Evolutionary conservation across 2,797 vertebrate species (phyloP), one percentile per base, ranked within the genome.

Genomic region (Xyrichtys novacula): DNA sequence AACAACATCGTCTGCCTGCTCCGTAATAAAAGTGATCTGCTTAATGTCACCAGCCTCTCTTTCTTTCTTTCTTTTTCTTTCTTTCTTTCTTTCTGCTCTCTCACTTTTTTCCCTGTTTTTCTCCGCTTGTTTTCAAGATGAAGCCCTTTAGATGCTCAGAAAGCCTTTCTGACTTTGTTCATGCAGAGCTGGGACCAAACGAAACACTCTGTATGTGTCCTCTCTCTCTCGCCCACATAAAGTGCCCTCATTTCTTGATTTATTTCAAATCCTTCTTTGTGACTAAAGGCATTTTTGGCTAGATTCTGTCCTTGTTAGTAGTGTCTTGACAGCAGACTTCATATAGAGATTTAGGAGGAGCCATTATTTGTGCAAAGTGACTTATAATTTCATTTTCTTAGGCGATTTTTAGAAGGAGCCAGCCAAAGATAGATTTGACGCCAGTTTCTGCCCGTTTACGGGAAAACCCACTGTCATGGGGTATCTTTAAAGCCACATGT

Each of bases 1-100:
- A 93, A 90, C 89, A 94, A 91, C 93, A 89, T 88, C 92, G 91
- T 93, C 91, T 94, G 90, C 90, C 85, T 91, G 87, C 84, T 71
- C 90, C 81, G 63, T 94, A 91, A 94, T 95, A 94, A 94, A 90
- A 89, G 88, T 79, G 93, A 89, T 95, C 95, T 96, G 94, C 82
- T 95, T 96, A 94, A 90, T 95, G 92, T 96, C 95, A 95, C 85
- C 79, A 86, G 89, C 87, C 91, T 89, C 90, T 94, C 74, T 77
- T 73, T 81, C 58, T 76, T 58, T 53, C 61, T 64, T 90, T 94
- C 74, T 76, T 73, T 81, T 60, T 76, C 61, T 53, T 59, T 65
- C 60, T 76, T 10, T n/a, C 25, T 23, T 44, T 23, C 20, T 23
- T 7, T 28, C 47, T 49, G 20, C 22, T 57, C 50, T 56, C n/a